Evolutionary conservation across 2,888 invertebrate genomes (phyloP), one percentile per base, ranked within the genome.

Genomic region (Diarsia brunnea): DNA sequence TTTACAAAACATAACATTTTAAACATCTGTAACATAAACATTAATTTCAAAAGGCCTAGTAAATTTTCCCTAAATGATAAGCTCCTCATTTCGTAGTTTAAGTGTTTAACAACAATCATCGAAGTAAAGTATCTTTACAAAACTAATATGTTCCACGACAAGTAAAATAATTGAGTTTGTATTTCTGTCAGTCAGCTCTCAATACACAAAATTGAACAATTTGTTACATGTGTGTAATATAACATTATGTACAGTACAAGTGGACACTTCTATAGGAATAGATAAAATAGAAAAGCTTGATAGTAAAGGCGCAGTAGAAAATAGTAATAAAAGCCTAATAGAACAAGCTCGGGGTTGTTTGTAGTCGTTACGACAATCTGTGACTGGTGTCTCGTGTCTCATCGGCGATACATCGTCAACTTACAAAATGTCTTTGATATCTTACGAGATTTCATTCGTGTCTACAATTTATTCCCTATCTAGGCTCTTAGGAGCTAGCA

Each of bases 341-440:
- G 94, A 93, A 94, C 92, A 96, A 96, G 96, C 96, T 96, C 96
- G 94, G 95, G 93, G 91, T 91, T 92, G 92, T 81, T 91, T 92
- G 92, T 81, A 73, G 73, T 81, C 66, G 75, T 73, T 47, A 66
- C 72, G 74, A 78, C 77, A 69, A 53, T 75, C 73, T 67, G 73
- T 38, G 72, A 65, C 53, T 58, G n/a, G 31, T 43, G 74, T 72
- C 71, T 75, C 65, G 45, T 43, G 73, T 71, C 69, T 74, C 64
- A 55, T 21, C 68, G 71, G 73, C 79, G 79, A 66, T 74, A 80
- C 73, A 51, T 75, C 66, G 75, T 79, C 78, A 55, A 70, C 27
- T 77, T 81, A 85, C 69, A 84, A 82, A 82, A 85, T 69, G 75
- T 77, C 47, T 83, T 77, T 74, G 73, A 73, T 85, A 78, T 78